Evolutionary conservation across 1,140 invertebrate genomes (phyloP).

Genomic region (Aradophagus sp.): DNA sequence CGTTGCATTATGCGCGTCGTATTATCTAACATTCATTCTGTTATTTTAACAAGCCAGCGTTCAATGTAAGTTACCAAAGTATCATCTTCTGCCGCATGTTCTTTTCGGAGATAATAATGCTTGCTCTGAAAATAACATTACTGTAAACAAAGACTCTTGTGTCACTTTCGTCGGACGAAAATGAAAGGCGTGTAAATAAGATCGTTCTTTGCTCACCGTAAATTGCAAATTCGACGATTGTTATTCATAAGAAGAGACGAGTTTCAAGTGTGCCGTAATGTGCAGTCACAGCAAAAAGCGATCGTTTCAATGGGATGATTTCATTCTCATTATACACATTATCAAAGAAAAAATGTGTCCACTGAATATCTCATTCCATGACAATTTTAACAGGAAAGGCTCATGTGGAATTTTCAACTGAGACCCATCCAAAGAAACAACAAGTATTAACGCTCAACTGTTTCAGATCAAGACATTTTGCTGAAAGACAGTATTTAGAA

Average conservation of each 20-base stretch:
- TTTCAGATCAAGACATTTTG: too few species aligned
- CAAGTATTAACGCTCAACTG: too few species aligned
- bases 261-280: not conserved
- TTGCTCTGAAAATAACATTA: slow-evolving; percentile 27
- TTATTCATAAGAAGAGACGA: slow-evolving; percentile 2
- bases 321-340: too few species aligned
- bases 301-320: slow-evolving; percentile 1
- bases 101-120: slow-evolving; percentile 25
- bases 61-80: too few species aligned
- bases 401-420: too few species aligned
- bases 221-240: slow-evolving; percentile 26
- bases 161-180: slow-evolving; percentile 13
- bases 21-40: slow-evolving; percentile 36
- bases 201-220: slow-evolving; percentile 12
- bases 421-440: too few species aligned
- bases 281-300: slow-evolving; percentile 3
- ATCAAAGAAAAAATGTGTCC: not conserved
- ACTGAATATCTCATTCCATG: too few species aligned
- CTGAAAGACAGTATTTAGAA: too few species aligned
- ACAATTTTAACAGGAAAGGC: too few species aligned
- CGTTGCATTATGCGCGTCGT: not conserved
- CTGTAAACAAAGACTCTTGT: slow-evolving; percentile 30
- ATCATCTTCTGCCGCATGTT: too few species aligned
- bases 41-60: slow-evolving; percentile 1
- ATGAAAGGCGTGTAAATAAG: slow-evolving; percentile 27